phyloP scores from a whole-genome alignment of 92 coral and sea anemone genomes.

The Meandrina meandrites region DNA sequence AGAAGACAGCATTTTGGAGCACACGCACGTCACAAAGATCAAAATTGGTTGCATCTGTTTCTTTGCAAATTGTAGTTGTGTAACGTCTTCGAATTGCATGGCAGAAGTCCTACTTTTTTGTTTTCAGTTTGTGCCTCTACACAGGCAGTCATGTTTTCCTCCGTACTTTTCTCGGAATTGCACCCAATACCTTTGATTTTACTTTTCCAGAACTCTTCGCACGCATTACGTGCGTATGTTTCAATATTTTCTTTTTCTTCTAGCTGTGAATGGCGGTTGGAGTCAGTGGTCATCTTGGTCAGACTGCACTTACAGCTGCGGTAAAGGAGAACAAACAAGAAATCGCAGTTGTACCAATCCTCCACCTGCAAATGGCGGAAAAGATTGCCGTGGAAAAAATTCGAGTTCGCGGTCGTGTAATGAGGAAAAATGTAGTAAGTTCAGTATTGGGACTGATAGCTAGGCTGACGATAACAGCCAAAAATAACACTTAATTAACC shows the following conservation, averaged over 20 bases:
- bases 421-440: neutral
- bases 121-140: no score
- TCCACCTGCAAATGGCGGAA: neutral
- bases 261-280: constrained; percentile 2
- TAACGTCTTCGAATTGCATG: neutral
- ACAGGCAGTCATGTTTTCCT: no score
- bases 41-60: no score
- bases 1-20: neutral
- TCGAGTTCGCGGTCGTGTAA: neutral
- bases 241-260: neutral
- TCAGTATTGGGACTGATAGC: neutral
- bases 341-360: neutral
- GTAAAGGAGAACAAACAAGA: neutral
- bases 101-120: neutral
- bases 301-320: neutral
- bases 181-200: neutral
- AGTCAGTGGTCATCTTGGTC: constrained; percentile 3
- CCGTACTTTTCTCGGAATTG: neutral
- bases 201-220: neutral
- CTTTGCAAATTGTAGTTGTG: neutral
- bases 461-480: neutral
- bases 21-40: neutral
- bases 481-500: neutral
- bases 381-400: neutral
- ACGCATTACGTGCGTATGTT: neutral